A percentile compares a stretch with the other conserved stretches of the same genome.
phyloP scores from a whole-genome alignment of 2,888 invertebrate genomes.

The Chloroclystis v-ata region DNA sequence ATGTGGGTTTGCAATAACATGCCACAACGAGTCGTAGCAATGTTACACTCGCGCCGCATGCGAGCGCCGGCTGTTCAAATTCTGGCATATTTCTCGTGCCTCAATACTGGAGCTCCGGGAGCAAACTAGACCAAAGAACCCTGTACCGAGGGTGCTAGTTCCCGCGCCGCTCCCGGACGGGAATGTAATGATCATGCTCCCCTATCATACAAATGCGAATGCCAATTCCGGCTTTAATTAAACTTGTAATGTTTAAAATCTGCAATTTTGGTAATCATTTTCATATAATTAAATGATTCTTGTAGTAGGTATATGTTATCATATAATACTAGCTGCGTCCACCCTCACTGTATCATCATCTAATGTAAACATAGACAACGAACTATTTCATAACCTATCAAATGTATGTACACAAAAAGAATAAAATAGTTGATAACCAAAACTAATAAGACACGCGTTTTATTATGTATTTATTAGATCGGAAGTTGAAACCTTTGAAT shows the following conservation, averaged over 20 bases:
- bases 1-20: conserved; percentile 77
- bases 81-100: conserved; percentile 69
- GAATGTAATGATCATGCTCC: conserved; percentile 47
- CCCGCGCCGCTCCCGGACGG: conserved; percentile 29
- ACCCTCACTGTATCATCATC: too few relatives aligned
- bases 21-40: conserved; percentile 73
- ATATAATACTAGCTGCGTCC: too few relatives aligned
- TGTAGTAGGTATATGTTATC: too few relatives aligned
- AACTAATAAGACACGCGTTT: too few relatives aligned
- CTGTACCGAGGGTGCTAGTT: conserved; percentile 41
- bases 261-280: neutral
- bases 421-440: too few relatives aligned
- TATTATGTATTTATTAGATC: too few relatives aligned
- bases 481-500: too few relatives aligned
- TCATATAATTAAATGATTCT: too few relatives aligned
- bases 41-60: conserved; percentile 68
- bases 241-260: conserved; percentile 19
- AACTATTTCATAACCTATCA: too few relatives aligned
- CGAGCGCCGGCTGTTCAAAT: conserved; percentile 66
- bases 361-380: too few relatives aligned
- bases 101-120: conserved; percentile 43
- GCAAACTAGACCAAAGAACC: conserved; percentile 45
- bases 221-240: conserved; percentile 42
- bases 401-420: too few relatives aligned
- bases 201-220: conserved; percentile 30